Conservation (phyloP, 2,113 vertebrate species). For the Oncorhynchus gorbuscha region DNA sequence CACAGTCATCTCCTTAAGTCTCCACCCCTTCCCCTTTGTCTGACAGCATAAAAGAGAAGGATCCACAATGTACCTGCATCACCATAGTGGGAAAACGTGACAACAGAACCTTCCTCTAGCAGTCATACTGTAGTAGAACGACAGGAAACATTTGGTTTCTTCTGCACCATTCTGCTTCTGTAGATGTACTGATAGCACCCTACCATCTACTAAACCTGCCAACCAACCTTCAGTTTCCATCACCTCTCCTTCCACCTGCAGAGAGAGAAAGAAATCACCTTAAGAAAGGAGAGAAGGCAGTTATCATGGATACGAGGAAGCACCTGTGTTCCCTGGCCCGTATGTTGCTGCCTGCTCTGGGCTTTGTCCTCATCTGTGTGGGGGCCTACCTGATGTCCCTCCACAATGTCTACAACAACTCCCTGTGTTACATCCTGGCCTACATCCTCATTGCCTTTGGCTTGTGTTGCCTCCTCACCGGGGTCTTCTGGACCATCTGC, state of each 20-base stretch:
- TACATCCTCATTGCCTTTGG: conserved; percentile 71
- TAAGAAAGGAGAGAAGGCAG: conserved; percentile 2
- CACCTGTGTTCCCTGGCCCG: conserved; percentile 45
- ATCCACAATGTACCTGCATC: not conserved
- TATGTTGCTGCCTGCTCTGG: conserved; percentile 49
- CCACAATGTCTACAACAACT: not conserved
- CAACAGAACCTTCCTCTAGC: not conserved
- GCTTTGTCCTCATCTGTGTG: conserved; percentile 70
- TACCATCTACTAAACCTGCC: not conserved
- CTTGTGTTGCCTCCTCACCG: conserved; percentile 71
- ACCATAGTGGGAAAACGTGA: not conserved
- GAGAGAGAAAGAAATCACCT: conserved; percentile 9
- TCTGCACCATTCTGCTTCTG: not conserved
- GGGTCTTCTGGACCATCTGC: conserved; percentile 79
- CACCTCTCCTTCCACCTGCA: not conserved
- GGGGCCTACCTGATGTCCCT: conserved; percentile 73
- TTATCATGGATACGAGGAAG: conserved; percentile 57
- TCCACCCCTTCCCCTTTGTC: conserved; percentile 20
- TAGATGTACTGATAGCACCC: not conserved
- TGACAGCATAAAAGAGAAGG: conserved; percentile 19
- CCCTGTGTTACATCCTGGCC: conserved; percentile 36
- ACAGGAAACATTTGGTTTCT: too few species aligned
- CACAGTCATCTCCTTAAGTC: too few species aligned
- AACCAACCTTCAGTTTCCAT: not conserved
- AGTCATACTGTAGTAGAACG: not conserved